phyloP scores from a whole-genome alignment of 2,888 invertebrate genomes.

The Xestia sexstrigata region DNA sequence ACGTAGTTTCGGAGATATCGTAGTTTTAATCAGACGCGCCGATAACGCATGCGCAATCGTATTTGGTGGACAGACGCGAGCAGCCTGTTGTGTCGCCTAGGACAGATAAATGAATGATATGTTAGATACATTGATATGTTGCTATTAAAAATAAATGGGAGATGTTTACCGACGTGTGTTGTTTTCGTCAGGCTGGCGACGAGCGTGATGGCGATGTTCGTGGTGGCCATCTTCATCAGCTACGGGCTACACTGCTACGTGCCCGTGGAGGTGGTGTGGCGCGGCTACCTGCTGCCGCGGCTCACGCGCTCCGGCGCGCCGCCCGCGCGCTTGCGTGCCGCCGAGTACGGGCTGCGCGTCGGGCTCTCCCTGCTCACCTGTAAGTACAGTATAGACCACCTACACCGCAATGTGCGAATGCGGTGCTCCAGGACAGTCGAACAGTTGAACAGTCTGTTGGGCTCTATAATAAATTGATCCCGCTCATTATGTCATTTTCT shows the following conservation, averaged over 20 bases:
- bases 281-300: conserved; percentile 91
- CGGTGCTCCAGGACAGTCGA: neutral
- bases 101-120: too few relatives aligned
- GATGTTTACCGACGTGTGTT: too few relatives aligned
- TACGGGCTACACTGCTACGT: conserved; percentile 99
- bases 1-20: too few relatives aligned
- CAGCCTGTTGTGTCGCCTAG: too few relatives aligned
- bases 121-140: too few relatives aligned
- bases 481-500: too few relatives aligned
- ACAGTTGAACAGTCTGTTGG: too few relatives aligned
- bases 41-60: too few relatives aligned
- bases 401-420: neutral
- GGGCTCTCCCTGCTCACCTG: conserved; percentile 95
- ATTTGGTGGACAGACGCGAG: too few relatives aligned
- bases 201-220: conserved; percentile 93
- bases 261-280: conserved; percentile 98
- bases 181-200: conserved; percentile 90
- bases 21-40: too few relatives aligned
- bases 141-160: too few relatives aligned
- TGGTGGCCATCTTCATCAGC: conserved; percentile 96
- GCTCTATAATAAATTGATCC: too few relatives aligned
- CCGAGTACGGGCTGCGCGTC: conserved; percentile 95
- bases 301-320: conserved; percentile 72
- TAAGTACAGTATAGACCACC: conserved; percentile 89
- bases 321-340: conserved; percentile 84